A percentile compares a stretch with the other conserved stretches of the same genome.
These are phyloP conservation scores for Acanthornis magna DNA, from an alignment of 2,797 vertebrate genomes.

Conservation along the genomic window DNA sequence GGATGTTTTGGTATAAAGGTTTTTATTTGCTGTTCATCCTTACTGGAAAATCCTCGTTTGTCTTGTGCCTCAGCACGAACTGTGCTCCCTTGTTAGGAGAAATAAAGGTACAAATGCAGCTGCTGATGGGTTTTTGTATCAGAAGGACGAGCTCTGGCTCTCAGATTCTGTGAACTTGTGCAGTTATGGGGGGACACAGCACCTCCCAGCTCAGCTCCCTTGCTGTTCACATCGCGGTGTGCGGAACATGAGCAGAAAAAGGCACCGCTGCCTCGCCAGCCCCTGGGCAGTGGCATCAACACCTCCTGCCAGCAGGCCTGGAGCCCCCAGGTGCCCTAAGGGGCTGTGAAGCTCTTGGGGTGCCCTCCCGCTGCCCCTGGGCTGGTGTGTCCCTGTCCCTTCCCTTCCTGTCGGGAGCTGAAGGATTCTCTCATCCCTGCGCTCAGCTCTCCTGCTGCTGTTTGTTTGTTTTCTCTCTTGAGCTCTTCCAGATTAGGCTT, in stretches of 20 bases:
- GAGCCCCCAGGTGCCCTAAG: accelerated
- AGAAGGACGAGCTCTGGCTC: not conserved
- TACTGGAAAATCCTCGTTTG: not conserved
- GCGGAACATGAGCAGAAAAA: not conserved
- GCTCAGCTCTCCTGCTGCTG: not conserved
- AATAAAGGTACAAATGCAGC: not conserved
- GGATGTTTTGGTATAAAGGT: not conserved
- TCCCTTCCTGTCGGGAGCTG: not conserved
- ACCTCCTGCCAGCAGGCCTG: not conserved
- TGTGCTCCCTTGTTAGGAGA: not conserved
- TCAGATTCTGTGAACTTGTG: not conserved
- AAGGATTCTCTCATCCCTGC: not conserved
- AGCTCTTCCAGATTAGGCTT: not conserved
- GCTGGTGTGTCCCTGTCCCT: not conserved
- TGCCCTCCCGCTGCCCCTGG: not conserved
- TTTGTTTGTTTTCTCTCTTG: not conserved
- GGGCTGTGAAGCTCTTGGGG: not conserved
- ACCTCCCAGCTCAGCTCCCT: accelerated
- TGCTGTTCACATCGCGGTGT: accelerated
- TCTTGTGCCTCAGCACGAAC: not conserved
- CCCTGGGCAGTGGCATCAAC: not conserved
- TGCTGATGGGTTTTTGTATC: not conserved
- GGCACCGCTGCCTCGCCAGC: not conserved
- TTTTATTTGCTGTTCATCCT: not conserved
- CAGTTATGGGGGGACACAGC: accelerated